These are phyloP conservation scores for Zhengitettix transpicula DNA, from an alignment of 2,888 invertebrate species.

Conservation along the genomic window DNA sequence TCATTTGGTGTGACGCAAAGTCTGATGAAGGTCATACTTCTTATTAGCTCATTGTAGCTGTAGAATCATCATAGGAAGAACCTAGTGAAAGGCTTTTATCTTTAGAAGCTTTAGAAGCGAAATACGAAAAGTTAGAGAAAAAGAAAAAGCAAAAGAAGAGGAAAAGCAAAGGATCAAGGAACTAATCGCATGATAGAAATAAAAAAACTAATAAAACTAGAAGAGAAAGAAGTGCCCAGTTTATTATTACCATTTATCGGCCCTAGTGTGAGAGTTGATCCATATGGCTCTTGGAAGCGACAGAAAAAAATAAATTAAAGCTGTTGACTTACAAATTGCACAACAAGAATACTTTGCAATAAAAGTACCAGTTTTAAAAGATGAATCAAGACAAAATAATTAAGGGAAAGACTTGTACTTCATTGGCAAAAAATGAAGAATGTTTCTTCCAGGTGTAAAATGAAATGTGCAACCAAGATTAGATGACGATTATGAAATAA, in stretches of 20 bases:
- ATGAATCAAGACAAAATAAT: constrained; percentile 17
- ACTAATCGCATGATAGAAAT: constrained; percentile 19
- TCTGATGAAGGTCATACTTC: constrained; percentile 62
- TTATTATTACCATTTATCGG: constrained; percentile 33
- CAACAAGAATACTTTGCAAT: constrained; percentile 22
- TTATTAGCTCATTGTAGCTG: constrained; percentile 73
- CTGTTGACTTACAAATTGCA: constrained; percentile 56
- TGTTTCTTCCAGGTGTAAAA: constrained; percentile 32
- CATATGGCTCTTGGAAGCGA: constrained; percentile 60
- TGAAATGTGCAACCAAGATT: constrained; percentile 46
- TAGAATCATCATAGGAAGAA: background rate
- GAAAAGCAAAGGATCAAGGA: constrained; percentile 22
- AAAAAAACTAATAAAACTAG: constrained; percentile 29
- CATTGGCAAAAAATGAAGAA: constrained; percentile 30
- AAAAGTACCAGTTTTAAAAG: constrained; percentile 16
- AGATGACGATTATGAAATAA: constrained; percentile 39
- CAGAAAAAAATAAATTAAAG: constrained; percentile 36
- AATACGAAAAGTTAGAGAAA: constrained; percentile 8
- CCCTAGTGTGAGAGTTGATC: constrained; percentile 42
- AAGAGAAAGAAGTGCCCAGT: constrained; percentile 25
- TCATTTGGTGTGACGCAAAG: constrained; percentile 71
- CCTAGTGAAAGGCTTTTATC: background rate
- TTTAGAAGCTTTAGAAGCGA: background rate
- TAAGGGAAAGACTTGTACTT: constrained; percentile 20
- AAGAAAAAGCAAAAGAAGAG: constrained; percentile 24